Evolutionary conservation across 2,113 vertebrate genomes (phyloP).

Genomic region (Heterotilapia buettikoferi): DNA sequence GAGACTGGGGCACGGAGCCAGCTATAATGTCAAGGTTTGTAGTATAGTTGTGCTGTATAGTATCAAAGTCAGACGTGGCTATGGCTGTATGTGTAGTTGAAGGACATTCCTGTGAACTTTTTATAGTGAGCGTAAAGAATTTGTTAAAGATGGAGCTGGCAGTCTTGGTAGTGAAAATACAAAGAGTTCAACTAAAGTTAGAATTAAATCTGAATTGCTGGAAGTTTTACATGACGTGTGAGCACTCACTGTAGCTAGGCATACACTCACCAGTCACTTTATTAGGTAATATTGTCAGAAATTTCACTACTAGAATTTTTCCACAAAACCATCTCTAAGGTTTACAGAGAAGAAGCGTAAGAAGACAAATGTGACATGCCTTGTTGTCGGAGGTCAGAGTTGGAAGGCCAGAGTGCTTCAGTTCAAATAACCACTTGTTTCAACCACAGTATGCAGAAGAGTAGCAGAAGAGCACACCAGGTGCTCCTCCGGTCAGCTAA

Average conservation of each 20-base stretch:
- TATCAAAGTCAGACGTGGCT: slow-evolving; percentile 31
- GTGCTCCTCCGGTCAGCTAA: background rate
- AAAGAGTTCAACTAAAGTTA: background rate
- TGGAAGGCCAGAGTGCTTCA: background rate
- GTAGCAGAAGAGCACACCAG: background rate
- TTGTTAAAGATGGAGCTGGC: background rate
- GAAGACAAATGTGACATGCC: background rate
- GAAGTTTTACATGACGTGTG: background rate
- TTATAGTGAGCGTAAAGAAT: background rate
- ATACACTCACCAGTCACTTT: background rate
- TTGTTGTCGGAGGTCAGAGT: background rate
- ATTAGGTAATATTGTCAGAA: background rate
- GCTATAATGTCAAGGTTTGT: slow-evolving; percentile 51
- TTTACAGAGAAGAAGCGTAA: background rate
- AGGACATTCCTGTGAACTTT: background rate
- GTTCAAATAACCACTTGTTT: background rate
- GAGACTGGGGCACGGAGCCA: slow-evolving; percentile 1
- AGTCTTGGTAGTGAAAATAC: background rate
- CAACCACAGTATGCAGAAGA: background rate
- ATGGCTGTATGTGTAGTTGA: slow-evolving; percentile 14
- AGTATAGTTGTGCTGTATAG: slow-evolving; percentile 12
- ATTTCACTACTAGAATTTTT: background rate
- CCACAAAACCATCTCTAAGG: background rate
- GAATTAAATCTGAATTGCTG: background rate
- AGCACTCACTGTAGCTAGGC: background rate